Conservation (phyloP, 2,888 invertebrate species). For the Tubiluchus corallicola region DNA sequence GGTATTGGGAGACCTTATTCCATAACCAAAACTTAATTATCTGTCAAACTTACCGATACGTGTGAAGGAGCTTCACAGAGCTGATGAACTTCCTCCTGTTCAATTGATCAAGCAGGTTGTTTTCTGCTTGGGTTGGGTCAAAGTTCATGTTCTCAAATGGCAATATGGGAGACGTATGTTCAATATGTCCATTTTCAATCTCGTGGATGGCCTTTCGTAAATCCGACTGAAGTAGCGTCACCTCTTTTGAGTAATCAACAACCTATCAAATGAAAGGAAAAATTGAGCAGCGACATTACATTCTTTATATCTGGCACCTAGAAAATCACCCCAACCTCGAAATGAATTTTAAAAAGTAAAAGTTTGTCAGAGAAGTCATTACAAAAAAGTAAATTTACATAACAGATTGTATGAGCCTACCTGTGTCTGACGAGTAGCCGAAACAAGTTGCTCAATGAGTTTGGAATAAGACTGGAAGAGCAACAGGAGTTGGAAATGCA, state of each 20-base stretch:
- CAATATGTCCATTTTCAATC: conserved; percentile 22
- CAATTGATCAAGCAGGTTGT: conserved; percentile 26
- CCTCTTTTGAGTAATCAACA: conserved; percentile 26
- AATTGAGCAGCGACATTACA: too few species aligned
- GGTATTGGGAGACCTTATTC: too few species aligned
- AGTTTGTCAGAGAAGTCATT: too few species aligned
- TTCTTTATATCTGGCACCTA: too few species aligned
- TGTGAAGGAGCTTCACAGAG: conserved; percentile 40
- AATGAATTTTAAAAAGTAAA: too few species aligned
- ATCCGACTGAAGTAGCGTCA: conserved; percentile 23
- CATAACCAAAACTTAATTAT: too few species aligned
- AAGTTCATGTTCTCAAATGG: too few species aligned
- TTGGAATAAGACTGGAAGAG: conserved; percentile 48
- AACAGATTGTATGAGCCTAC: conserved; percentile 38
- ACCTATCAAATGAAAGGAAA: conserved; percentile 18
- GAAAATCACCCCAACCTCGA: too few species aligned
- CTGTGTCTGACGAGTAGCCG: conserved; percentile 14
- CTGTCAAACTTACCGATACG: conserved; percentile 23
- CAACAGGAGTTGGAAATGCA: conserved; percentile 74
- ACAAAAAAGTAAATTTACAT: too few species aligned
- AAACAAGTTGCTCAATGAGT: conserved; percentile 26
- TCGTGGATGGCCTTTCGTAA: conserved; percentile 24
- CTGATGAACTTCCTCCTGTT: conserved; percentile 46
- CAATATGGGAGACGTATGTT: conserved; percentile 19
- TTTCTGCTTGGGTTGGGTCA: conserved; percentile 23